Percentiles rank a stretch among this genome's conserved stretches.
Conservation (phyloP, 2,113 vertebrate genomes). For the Leuciscus idus region DNA sequence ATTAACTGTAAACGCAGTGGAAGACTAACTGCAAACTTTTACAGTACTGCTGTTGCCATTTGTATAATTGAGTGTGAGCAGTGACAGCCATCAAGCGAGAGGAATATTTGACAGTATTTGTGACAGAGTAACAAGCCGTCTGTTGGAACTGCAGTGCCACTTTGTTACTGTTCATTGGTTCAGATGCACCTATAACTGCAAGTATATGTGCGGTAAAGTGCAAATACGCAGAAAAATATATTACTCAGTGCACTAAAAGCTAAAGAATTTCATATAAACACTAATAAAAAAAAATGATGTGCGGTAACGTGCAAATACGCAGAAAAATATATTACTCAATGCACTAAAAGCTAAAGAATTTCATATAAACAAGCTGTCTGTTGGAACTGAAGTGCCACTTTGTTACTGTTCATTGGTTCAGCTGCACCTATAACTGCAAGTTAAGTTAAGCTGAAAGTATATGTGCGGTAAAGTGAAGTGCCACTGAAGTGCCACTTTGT, state of each 20-base stretch:
- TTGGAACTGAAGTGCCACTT: background rate
- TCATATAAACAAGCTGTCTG: background rate
- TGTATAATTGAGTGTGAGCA: background rate
- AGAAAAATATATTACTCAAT: background rate
- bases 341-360: background rate
- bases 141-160: background rate
- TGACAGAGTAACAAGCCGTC: slow-evolving; percentile 19
- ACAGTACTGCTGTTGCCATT: background rate
- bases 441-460: background rate
- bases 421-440: background rate
- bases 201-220: background rate
- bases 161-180: background rate
- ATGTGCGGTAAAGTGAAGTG: background rate
- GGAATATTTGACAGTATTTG: slow-evolving; percentile 21
- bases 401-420: background rate
- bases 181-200: background rate
- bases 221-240: background rate
- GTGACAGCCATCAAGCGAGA: background rate
- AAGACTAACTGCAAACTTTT: background rate
- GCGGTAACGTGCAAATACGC: background rate
- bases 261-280: background rate
- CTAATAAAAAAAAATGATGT: too few relatives aligned
- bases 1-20: background rate
- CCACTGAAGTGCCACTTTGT: background rate
- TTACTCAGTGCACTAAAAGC: background rate